Base-by-base conservation (phyloP, 2,113 vertebrate species). In the Syngnathoides biaculeatus region DNA sequence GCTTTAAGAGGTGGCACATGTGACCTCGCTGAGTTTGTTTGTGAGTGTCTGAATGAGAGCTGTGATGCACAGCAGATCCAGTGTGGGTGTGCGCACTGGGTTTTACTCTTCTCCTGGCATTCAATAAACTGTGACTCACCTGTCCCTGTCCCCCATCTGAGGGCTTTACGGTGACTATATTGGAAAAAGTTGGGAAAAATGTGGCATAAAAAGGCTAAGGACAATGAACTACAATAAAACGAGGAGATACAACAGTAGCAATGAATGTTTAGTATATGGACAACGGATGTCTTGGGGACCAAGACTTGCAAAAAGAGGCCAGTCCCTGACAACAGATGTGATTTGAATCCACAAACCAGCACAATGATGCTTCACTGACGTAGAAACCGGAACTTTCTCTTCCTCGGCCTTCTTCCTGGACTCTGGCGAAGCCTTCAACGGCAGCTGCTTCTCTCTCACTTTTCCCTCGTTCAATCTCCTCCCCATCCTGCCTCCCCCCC, bases 401-500 rank as follows among this genome's bases (percentile, higher is more conserved):
- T 68, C 66, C 68, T 38, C 48, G 9, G 55, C 65, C 73, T 67
- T 70, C 65, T 83, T 85, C 79, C 82, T 79, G 76, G 63, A 67
- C 70, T 74, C 69, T 58, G 67, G 39, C 60, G 65, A 71, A 74
- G 77, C 67, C 80, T 85, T 79, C 68, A 64, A 65, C 64, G 68
- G 82, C 73, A 77, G 76, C 73, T 74, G 66, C 65, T 77, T 77
- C 80, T 67, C 52, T 10, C 71, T 74, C 67, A 58, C 65, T 64
- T 69, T 66, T 60, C 62, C 61, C 67, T 30, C 35, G 64, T 71
- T 69, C 63, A 67, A 67, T 72, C 77, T 74, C 70, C 73, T 83
- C 72, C 76, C 84, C 70, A 84, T 85, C 83, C 82, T 87, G 75
- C 83, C 69, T 76, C 74, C 78, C 82, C 85, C 83, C 82, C 74